These are phyloP conservation scores for Erpornis zantholeuca DNA, from an alignment of 2,113 vertebrate species.

Conservation along the genomic window DNA sequence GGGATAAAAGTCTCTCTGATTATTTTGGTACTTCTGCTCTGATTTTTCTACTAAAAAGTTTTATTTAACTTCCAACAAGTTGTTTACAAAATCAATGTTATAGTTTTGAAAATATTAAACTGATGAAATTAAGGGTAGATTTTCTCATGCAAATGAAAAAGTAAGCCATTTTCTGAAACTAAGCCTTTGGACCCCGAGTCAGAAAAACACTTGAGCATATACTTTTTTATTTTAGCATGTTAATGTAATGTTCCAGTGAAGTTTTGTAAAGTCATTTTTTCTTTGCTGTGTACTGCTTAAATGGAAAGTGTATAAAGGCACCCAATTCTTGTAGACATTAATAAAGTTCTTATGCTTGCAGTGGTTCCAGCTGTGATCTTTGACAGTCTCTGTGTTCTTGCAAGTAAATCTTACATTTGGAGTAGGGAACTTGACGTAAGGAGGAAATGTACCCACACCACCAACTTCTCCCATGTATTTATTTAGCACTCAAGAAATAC, in stretches of 20 bases:
- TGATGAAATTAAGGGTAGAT: not conserved
- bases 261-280: constrained; percentile 15
- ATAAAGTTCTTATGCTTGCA: not conserved
- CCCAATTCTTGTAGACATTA: constrained; percentile 11
- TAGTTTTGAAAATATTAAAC: not conserved
- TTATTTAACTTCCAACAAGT: not conserved
- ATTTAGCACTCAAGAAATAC: not conserved
- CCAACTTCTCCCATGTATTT: not conserved
- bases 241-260: not conserved
- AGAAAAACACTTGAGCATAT: not conserved
- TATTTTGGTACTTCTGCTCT: not conserved
- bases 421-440: not conserved
- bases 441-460: not conserved
- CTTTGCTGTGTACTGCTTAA: not conserved
- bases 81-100: not conserved
- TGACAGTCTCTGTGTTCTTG: not conserved
- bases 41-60: not conserved
- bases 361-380: not conserved
- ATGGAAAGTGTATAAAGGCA: not conserved
- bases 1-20: not conserved
- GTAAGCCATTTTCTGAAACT: not conserved
- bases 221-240: not conserved
- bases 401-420: not conserved
- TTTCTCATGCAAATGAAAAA: not conserved
- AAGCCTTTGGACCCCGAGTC: not conserved